Percentiles rank a stretch among this genome's conserved stretches.
phyloP scores from a whole-genome alignment of 1,140 invertebrate species.

The Eueides isabella region DNA sequence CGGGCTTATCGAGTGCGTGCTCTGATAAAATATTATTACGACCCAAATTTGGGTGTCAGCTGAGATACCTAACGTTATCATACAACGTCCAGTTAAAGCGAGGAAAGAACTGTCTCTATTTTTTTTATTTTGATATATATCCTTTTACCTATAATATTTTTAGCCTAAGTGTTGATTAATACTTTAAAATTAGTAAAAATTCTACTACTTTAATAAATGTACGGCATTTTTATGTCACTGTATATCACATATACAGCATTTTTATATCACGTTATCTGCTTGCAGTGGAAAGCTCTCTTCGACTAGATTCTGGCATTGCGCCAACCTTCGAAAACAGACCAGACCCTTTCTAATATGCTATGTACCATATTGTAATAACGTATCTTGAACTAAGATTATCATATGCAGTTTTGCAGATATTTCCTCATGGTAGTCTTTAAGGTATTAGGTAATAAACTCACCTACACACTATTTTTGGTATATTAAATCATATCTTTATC shows the following conservation, averaged over 20 bases:
- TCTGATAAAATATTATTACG: slow-evolving; percentile 17
- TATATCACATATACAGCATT: background rate
- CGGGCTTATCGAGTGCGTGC: background rate
- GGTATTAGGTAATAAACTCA: background rate
- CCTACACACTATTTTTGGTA: background rate
- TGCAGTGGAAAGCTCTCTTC: slow-evolving; percentile 6
- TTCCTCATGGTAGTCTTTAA: background rate
- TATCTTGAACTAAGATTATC: slow-evolving; percentile 3
- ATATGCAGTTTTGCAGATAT: background rate
- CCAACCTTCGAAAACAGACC: slow-evolving; percentile 36
- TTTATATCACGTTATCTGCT: background rate
- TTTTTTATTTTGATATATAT: background rate
- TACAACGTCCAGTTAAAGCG: background rate
- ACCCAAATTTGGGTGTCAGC: slow-evolving; percentile 6
- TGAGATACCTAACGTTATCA: slow-evolving; percentile 13
- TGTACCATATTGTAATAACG: slow-evolving; percentile 42
- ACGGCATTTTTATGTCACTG: too few relatives aligned
- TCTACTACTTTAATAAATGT: too few relatives aligned
- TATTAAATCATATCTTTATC: too few relatives aligned
- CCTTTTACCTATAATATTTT: too few relatives aligned
- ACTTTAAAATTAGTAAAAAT: too few relatives aligned
- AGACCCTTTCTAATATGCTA: slow-evolving; percentile 47
- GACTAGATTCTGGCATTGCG: slow-evolving; percentile 13
- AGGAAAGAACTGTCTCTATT: background rate
- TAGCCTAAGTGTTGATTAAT: too few relatives aligned